Conservation (phyloP, 2,797 vertebrate genomes). For the Morelia viridis region DNA sequence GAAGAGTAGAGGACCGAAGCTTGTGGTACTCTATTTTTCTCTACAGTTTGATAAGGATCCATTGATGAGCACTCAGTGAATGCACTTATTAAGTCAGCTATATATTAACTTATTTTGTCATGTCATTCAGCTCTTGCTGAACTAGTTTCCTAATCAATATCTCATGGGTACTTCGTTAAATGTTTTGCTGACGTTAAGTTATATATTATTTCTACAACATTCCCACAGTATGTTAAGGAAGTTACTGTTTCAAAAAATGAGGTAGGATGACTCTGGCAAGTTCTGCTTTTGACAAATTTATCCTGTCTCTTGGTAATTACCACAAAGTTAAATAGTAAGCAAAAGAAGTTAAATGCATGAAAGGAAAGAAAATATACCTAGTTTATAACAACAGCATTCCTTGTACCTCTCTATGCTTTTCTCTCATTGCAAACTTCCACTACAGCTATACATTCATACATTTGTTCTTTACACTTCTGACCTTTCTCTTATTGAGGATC, state of each 20-base stretch:
- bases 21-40: not conserved
- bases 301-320: not conserved
- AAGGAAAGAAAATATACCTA: not conserved
- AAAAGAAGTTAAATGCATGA: not conserved
- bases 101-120: not conserved
- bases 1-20: not conserved
- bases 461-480: no score
- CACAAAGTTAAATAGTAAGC: not conserved
- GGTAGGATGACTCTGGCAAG: not conserved
- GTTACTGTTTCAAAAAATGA: not conserved
- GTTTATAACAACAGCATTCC: not conserved
- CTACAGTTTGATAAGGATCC: not conserved
- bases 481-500: not conserved
- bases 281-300: not conserved
- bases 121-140: not conserved
- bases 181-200: not conserved
- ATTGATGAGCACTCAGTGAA: not conserved
- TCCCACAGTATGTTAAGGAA: not conserved
- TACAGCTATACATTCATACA: no score
- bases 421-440: not conserved
- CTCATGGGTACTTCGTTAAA: not conserved
- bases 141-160: not conserved
- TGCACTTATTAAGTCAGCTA: not conserved
- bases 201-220: not conserved
- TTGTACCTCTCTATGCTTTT: not conserved